Conservation (phyloP, 2,797 vertebrate genomes). For the Intellagama lesueurii region DNA sequence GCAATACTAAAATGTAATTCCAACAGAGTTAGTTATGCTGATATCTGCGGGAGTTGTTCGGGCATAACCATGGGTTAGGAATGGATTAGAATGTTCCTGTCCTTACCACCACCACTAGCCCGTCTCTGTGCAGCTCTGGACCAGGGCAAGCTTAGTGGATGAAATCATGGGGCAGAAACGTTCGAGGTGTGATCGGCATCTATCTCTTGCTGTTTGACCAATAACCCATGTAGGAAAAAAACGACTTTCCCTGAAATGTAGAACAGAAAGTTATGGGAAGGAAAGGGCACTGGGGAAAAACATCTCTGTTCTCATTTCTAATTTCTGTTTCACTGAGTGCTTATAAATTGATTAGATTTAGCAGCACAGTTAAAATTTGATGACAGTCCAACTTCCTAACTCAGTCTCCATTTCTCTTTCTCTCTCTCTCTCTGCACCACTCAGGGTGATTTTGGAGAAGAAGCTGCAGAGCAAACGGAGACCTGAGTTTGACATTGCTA, state of each 20-base stretch:
- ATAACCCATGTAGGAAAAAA: not conserved
- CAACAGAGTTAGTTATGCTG: too few species aligned
- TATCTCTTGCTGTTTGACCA: not conserved
- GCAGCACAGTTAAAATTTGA: not conserved
- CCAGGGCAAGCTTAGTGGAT: not conserved
- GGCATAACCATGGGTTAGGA: not conserved
- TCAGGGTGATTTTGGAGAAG: conserved; percentile 88
- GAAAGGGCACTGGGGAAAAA: not conserved
- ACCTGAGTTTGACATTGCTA: conserved; percentile 91
- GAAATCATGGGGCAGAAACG: too few species aligned
- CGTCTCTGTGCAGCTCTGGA: not conserved
- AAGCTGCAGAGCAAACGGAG: conserved; percentile 80
- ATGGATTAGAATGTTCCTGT: not conserved
- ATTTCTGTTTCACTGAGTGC: not conserved
- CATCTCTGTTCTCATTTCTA: not conserved
- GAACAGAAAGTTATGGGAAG: not conserved
- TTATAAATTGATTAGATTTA: not conserved
- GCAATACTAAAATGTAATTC: not conserved
- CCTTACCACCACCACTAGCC: too few species aligned
- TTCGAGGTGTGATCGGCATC: not conserved
- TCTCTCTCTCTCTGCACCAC: not conserved
- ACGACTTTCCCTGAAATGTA: not conserved
- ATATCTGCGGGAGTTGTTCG: not conserved
- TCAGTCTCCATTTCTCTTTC: not conserved
- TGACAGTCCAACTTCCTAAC: not conserved